Evolutionary conservation across 2,113 vertebrate genomes (phyloP).

Genomic region (Trogon surrucura): DNA sequence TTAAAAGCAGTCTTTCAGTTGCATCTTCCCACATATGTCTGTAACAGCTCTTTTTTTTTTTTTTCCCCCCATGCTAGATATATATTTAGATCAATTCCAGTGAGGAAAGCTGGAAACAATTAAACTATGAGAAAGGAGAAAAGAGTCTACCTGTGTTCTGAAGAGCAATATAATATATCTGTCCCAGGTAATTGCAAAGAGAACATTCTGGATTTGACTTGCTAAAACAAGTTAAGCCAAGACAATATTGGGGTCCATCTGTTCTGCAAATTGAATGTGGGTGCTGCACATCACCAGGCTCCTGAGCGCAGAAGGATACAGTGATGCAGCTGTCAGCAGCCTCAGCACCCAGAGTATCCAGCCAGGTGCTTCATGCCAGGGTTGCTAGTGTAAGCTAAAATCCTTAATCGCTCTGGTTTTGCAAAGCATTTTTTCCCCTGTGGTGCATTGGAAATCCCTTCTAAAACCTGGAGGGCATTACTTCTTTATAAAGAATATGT

Average conservation of each 20-base stretch:
- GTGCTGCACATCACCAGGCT: background rate
- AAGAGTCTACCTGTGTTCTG: background rate
- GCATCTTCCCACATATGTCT: background rate
- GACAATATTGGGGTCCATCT: background rate
- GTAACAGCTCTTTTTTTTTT: background rate
- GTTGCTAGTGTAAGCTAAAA: conserved; percentile 9
- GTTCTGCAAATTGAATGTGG: background rate
- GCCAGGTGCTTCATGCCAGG: background rate
- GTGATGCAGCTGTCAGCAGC: background rate
- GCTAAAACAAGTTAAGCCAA: background rate
- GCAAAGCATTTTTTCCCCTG: background rate
- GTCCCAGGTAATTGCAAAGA: background rate
- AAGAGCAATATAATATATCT: background rate
- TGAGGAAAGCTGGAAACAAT: conserved; percentile 20
- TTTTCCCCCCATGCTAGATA: background rate
- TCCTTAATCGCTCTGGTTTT: background rate
- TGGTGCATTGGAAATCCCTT: background rate
- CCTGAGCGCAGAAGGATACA: background rate
- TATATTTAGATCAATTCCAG: background rate
- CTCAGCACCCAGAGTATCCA: background rate
- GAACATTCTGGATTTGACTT: background rate
- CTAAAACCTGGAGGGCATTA: conserved; percentile 10
- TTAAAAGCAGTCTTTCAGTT: conserved; percentile 1
- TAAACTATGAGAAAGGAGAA: background rate
- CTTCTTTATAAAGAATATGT: conserved; percentile 10